Base-by-base conservation (phyloP, 2,888 invertebrate species). In the Phaonia tiefii region DNA sequence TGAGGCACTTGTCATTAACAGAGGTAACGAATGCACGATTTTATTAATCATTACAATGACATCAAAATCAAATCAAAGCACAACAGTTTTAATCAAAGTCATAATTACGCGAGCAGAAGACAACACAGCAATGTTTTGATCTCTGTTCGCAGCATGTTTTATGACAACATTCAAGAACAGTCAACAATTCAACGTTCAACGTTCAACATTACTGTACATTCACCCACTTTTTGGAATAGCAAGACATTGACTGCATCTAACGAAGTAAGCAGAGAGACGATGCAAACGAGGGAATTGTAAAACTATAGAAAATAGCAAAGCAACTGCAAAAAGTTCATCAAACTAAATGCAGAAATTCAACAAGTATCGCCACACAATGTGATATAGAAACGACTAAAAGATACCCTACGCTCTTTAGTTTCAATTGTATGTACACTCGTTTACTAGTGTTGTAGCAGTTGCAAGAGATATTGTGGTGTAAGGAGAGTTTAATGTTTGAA, bases 181-280 rank as follows among this genome's bases (percentile, higher is more conserved):
- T 15, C 15, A 65, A 56, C 39, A n/a, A n/a, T n/a, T n/a, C n/a
- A n/a, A n/a, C n/a, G n/a, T n/a, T n/a, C 44, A 76, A 60, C 65
- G 66, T 70, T 86, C 85, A 89, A 89, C 86, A 88, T 89, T 89
- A 89, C 89, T 89, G 89, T 89, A 89, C 89, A 89, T 89, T 89
- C 89, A 89, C 89, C 89, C 89, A 89, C 89, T 89, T 89, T 89
- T 63, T 31, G 3, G 72, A 74, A 79, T 25, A 31, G 22, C 26
- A n/a, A n/a, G 26, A 25, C 1, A 20, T 17, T 49, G 49, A 20
- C 49, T 49, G 31, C 31, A 31, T 3, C 31, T 31, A 31, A 31
- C 31, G 8, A 31, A 31, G n/a, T n/a, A 31, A 75, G 73, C 71
- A 79, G 65, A 70, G 83, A 84, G 69, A 78, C n/a, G 72, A 72